Base-by-base conservation (phyloP, 1,140 invertebrate genomes). In the Brachionus asplanchnoidis region DNA sequence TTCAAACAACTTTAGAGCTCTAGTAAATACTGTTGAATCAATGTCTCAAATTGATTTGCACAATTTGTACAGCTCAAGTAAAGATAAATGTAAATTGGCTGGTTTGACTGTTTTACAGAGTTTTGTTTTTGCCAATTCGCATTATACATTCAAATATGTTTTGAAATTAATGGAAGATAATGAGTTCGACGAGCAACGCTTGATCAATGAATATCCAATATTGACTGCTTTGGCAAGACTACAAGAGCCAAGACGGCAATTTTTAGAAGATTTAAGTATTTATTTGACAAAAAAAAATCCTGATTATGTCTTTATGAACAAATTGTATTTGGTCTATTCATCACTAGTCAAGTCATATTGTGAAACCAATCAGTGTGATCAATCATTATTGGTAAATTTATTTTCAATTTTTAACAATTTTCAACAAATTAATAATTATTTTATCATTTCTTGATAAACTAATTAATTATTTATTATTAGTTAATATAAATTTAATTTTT, bases 221-320 rank as follows among this genome's bases (percentile, higher is more conserved):
- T 68, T 82, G 17, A 82, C 79, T 68, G 65, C 79, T n/a, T 68
- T 82, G 32, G 79, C 79, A 32, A 60, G 79, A 82, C 17, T 82
- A 28, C 79, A 82, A 68, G 36, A 60, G 23, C 79, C 79, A 68
- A 11, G 17, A 3, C 42, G 46, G 7, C 3, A 82, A 2, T 82
- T 82, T 40, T 82, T 82, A 28, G 42, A 11, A 23, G 23, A 28
- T 32, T 82, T 82, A n/a, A 82, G 28, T 40, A 11, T 2, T 0
- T 66, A 82, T 40, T 82, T 82, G 17, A 6, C n/a, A 42, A 12
- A 14, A 66, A 82, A 82, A 46, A 36, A 46, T 23, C 23, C 6
- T 9, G 26, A 44, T 42, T 82, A 65, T 82, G 20, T 28, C 12
- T 82, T 66, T 82, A 65, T 82, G 79, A 82, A 36, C 11, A 82